A percentile compares a stretch with the other conserved stretches of the same genome.
Evolutionary conservation across 1,140 invertebrate genomes (phyloP).

Genomic region (Formica exsecta): DNA sequence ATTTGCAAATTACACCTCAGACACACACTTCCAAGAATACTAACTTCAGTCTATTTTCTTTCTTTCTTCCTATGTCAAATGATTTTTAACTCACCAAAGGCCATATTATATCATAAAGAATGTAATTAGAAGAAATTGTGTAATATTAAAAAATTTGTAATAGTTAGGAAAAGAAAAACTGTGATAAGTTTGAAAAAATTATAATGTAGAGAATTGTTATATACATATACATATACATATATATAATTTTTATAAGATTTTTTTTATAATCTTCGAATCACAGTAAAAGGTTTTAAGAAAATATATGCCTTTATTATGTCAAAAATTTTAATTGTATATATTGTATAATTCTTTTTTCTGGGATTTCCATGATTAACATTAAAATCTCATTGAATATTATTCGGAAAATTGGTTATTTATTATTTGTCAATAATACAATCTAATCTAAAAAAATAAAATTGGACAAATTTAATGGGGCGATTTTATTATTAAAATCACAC

Average conservation of each 20-base stretch:
- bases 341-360: background rate
- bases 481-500: slow-evolving; percentile 2
- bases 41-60: slow-evolving; percentile 68
- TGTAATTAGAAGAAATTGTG: slow-evolving; percentile 37
- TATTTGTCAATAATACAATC: background rate
- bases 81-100: slow-evolving; percentile 49
- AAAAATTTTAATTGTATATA: background rate
- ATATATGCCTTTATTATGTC: background rate
- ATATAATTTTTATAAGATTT: too few relatives aligned
- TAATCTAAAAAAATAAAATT: slow-evolving; percentile 1
- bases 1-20: slow-evolving; percentile 36
- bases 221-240: too few relatives aligned
- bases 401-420: background rate
- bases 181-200: background rate
- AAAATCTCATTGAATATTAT: background rate
- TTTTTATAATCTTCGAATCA: background rate
- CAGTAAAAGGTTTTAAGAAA: background rate
- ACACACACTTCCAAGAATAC: slow-evolving; percentile 63
- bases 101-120: slow-evolving; percentile 10
- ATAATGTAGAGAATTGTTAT: background rate
- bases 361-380: background rate
- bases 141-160: background rate
- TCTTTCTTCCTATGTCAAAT: slow-evolving; percentile 38
- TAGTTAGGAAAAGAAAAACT: background rate
- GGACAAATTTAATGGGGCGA: background rate